Base-by-base conservation (phyloP, 2,888 invertebrate species). In the Meghimatium bilineatum region DNA sequence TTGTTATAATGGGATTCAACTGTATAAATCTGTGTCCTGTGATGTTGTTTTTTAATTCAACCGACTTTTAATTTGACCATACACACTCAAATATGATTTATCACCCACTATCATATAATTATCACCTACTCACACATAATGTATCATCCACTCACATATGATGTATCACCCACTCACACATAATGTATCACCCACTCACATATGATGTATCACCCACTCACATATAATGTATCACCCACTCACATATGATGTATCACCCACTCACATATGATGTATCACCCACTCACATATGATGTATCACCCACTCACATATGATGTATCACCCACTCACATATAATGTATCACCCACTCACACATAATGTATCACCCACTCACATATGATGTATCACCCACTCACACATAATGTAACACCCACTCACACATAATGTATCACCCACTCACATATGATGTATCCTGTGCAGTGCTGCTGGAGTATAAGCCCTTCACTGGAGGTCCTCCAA, bases 401-500 rank as follows among this genome's bases (percentile, higher is more conserved):
- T 17, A 49, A 49, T 17, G 17, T 49, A 12, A 17, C n/a, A 49
- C 49, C 8, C 49, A 49, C 49, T 49, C 56, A 56, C 56, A 56
- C 20, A 56, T 23, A 3, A 56, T 23, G 23, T 56, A 56, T 23
- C 56, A 56, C 17, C 2, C n/a, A 44, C 81, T 81, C 52, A 81
- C 81, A 34, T 81, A 52, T 32, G 66, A 60, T 34, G 36, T 63
- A n/a, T 81, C 81, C 17, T 29, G 49, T 79, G 79, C 34, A 44
- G 82, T 85, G 75, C 86, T 49, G 56, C 71, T 49, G n/a, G 80
- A 80, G 77, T 84, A 84, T 26, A 83, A 44, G 29, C 82, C 71
- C 34, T 80, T 69, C 34, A 77, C 72, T 8, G 86, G 86, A 12
- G 86, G 86, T 44, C 84, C 86, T 12, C 84, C 86, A 44, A 26